phyloP scores from a whole-genome alignment of 1,140 invertebrate species.

The Galleria mellonella region DNA sequence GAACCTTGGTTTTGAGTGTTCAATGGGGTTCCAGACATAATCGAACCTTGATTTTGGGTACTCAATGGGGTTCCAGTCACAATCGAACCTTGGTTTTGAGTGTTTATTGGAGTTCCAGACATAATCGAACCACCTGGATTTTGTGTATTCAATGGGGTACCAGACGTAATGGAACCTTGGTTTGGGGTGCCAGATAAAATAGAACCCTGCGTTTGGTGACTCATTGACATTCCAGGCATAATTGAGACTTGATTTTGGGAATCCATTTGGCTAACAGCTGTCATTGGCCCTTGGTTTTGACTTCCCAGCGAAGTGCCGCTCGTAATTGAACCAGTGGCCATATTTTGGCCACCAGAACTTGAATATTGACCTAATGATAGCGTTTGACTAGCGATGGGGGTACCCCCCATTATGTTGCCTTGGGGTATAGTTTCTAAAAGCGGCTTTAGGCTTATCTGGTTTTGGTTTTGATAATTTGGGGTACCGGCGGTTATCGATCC shows the following conservation, averaged over 20 bases:
- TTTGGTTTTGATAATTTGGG: conserved; percentile 64
- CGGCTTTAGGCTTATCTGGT: conserved; percentile 43
- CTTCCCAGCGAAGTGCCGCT: neutral
- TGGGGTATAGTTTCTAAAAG: conserved; percentile 54
- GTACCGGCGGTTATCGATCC: conserved; percentile 43
- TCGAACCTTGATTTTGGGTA: neutral
- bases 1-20: conserved; percentile 12
- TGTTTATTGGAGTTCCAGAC: conserved; percentile 8
- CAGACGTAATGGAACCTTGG: neutral
- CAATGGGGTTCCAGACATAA: neutral
- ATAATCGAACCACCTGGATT: conserved; percentile 18
- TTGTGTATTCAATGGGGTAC: neutral
- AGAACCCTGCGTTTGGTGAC: conserved; percentile 11
- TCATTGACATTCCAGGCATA: too few species aligned
- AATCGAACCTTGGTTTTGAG: conserved; percentile 9
- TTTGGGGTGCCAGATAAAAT: conserved; percentile 6
- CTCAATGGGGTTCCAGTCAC: conserved; percentile 4
- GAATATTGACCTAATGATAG: conserved; percentile 28
- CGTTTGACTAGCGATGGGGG: conserved; percentile 25
- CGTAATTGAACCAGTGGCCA: neutral
- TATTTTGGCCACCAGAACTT: conserved; percentile 19
- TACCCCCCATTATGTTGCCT: conserved; percentile 41
- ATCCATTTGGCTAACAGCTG: too few species aligned
- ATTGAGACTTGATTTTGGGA: too few species aligned
- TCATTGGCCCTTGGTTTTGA: neutral